These are phyloP conservation scores for Sitta europaea DNA, from an alignment of 2,113 vertebrate genomes.

Conservation along the genomic window DNA sequence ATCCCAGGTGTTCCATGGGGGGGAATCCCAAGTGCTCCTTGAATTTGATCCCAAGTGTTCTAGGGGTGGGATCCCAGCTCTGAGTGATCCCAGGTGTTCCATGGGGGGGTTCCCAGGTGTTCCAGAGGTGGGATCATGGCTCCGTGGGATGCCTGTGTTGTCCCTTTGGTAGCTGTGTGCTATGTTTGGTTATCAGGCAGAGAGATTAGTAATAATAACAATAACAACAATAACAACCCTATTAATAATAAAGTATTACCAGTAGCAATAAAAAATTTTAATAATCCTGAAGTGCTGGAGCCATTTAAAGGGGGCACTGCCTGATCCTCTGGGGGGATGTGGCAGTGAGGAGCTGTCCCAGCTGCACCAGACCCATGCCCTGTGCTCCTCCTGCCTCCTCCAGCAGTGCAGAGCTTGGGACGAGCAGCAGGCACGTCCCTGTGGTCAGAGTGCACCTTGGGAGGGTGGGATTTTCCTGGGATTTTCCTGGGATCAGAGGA, in stretches of 20 bases:
- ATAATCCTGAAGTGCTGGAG: not conserved
- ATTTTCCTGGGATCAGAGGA: not conserved
- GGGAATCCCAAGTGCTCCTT: not conserved
- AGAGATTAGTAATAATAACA: not conserved
- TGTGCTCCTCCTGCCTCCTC: not conserved
- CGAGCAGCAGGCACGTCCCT: not conserved
- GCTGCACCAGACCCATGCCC: fast-evolving
- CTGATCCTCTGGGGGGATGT: not conserved
- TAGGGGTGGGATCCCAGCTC: no score
- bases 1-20: no score
- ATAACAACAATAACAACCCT: fast-evolving
- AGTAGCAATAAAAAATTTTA: not conserved
- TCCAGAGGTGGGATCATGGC: not conserved
- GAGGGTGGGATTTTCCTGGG: not conserved
- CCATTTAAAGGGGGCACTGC: fast-evolving
- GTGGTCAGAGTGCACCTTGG: not conserved
- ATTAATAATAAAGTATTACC: not conserved
- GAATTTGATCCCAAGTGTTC: not conserved
- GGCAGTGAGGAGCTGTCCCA: not conserved
- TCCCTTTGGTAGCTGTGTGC: not conserved
- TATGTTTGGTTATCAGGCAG: not conserved
- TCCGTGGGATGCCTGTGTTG: not conserved
- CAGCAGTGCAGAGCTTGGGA: not conserved
- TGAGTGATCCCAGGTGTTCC: not conserved
- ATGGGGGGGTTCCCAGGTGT: not conserved